Conservation (phyloP, 2,113 vertebrate genomes). For the Geothlypis trichas region DNA sequence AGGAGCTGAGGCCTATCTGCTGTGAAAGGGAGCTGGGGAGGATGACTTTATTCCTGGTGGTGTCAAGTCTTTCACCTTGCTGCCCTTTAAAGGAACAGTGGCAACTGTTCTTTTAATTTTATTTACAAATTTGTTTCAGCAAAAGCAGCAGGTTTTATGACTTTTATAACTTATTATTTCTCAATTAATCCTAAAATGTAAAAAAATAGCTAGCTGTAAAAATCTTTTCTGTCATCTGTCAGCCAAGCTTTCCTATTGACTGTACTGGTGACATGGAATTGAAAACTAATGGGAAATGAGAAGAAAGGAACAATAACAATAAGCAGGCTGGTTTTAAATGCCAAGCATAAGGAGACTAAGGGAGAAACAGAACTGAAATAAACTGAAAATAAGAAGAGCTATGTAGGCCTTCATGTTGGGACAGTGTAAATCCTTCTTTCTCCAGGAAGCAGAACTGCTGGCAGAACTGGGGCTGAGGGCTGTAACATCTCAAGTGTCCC, state of each 20-base stretch:
- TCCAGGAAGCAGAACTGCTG: background rate
- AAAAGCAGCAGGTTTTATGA: background rate
- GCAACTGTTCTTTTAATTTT: background rate
- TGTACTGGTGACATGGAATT: background rate
- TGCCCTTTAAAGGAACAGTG: background rate
- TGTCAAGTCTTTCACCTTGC: background rate
- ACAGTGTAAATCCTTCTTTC: background rate
- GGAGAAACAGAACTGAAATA: background rate
- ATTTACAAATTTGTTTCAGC: background rate
- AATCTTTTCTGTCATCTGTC: accelerated
- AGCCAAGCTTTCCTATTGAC: background rate
- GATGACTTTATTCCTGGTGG: background rate
- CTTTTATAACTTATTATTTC: background rate
- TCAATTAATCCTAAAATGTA: background rate
- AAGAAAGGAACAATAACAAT: background rate
- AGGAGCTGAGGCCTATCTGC: constrained; percentile 27
- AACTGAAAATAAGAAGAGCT: background rate
- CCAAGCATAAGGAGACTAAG: background rate
- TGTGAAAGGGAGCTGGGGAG: background rate
- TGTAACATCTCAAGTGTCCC: background rate
- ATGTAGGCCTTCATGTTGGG: background rate
- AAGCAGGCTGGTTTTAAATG: background rate
- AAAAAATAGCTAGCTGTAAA: background rate
- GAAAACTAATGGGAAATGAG: background rate
- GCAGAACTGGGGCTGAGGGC: background rate